Percentiles rank a stretch among this genome's conserved stretches.
Conservation (phyloP, 2,113 vertebrate genomes). For the Siniperca chuatsi region DNA sequence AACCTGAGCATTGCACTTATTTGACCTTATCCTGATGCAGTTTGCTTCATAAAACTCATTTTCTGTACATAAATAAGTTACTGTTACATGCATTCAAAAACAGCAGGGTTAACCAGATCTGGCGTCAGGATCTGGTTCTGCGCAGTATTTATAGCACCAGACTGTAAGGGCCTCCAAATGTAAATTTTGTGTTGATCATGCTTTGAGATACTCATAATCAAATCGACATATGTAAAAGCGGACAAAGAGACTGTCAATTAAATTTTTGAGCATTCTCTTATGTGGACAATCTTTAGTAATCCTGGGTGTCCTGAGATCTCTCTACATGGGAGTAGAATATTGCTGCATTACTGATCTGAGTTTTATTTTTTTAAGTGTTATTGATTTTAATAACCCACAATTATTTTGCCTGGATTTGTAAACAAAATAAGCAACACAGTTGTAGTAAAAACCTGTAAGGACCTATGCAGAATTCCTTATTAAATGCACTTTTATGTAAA, state of each 20-base stretch:
- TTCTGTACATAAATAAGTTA: conserved; percentile 1
- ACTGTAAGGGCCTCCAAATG: too few species aligned
- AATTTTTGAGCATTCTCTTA: too few species aligned
- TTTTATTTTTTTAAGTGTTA: neutral
- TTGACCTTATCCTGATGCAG: neutral
- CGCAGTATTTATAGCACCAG: too few species aligned
- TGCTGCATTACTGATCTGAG: neutral
- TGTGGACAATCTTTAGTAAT: neutral
- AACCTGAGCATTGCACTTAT: neutral
- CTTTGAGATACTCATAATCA: neutral
- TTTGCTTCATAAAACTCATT: neutral
- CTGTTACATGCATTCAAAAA: neutral
- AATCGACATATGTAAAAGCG: neutral
- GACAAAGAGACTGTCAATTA: neutral
- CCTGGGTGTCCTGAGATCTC: neutral
- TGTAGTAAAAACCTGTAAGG: neutral
- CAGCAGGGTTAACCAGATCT: too few species aligned
- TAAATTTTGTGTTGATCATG: neutral
- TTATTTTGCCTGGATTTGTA: neutral
- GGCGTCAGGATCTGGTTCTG: too few species aligned
- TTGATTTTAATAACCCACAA: neutral
- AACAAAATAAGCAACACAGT: neutral
- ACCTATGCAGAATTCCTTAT: neutral
- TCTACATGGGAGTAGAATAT: neutral
- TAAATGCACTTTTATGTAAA: neutral